Evolutionary conservation across 1,140 invertebrate genomes (phyloP).

Genomic region (Hycleus cichorii): DNA sequence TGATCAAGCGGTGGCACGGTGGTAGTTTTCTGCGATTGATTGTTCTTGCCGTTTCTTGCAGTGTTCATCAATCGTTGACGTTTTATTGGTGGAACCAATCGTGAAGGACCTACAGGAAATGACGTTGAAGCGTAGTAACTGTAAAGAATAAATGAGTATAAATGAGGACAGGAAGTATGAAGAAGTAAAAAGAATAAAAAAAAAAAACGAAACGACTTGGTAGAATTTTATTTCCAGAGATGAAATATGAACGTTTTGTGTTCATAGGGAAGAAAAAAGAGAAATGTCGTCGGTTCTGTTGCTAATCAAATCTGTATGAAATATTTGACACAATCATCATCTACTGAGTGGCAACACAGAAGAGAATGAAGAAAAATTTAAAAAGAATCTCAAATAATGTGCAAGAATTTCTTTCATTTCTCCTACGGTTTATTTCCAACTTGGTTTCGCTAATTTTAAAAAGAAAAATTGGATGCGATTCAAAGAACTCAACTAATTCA

Average conservation of each 20-base stretch:
- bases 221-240: background rate
- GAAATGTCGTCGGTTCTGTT: background rate
- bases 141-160: constrained; percentile 28
- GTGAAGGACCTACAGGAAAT: constrained; percentile 38
- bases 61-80: constrained; percentile 38
- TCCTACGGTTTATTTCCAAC: too few species aligned
- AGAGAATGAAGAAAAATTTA: too few species aligned
- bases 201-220: background rate
- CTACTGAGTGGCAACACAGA: too few species aligned
- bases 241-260: constrained; percentile 5
- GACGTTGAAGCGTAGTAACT: constrained; percentile 41
- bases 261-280: background rate
- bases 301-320: background rate
- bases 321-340: background rate
- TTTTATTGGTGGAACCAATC: constrained; percentile 39
- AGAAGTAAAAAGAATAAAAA: background rate
- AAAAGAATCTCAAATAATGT: too few species aligned
- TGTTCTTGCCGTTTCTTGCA: constrained; percentile 36
- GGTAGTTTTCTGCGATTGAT: constrained; percentile 33
- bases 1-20: constrained; percentile 37
- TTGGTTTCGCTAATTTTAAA: too few species aligned
- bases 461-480: too few species aligned
- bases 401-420: too few species aligned
- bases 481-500: too few species aligned
- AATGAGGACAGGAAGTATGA: constrained; percentile 2